Conservation (phyloP, 1,140 invertebrate species). For the Maconellicoccus hirsutus region DNA sequence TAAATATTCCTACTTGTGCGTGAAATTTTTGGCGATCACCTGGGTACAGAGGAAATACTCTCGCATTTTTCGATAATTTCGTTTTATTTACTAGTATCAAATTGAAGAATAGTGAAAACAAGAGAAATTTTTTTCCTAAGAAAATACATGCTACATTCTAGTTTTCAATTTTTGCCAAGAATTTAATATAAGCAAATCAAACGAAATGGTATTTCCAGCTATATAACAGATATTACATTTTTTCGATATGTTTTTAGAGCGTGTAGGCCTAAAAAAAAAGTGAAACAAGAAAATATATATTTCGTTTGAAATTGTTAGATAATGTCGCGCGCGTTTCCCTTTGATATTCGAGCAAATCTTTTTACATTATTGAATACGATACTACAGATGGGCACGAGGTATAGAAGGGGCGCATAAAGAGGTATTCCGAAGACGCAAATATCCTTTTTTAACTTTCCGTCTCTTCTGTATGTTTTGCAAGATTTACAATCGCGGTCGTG, state of each 20-base stretch:
- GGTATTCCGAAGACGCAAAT: too few relatives aligned
- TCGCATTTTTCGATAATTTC: neutral
- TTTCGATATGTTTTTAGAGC: neutral
- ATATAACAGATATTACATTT: neutral
- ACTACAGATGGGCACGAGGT: too few relatives aligned
- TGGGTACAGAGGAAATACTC: too few relatives aligned
- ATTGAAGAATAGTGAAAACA: too few relatives aligned
- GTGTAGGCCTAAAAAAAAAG: neutral
- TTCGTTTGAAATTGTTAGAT: conserved; percentile 4
- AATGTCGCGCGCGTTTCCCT: neutral
- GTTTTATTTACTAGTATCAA: neutral
- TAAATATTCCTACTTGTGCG: too few relatives aligned
- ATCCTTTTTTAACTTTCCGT: too few relatives aligned
- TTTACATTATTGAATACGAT: neutral
- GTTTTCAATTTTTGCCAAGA: neutral
- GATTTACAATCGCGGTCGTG: too few relatives aligned
- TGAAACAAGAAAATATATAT: neutral
- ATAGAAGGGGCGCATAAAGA: too few relatives aligned
- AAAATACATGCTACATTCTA: neutral
- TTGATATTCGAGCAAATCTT: conserved; percentile 9
- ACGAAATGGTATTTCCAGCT: neutral
- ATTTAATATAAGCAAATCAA: neutral
- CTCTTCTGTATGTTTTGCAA: too few relatives aligned
- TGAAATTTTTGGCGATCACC: too few relatives aligned
- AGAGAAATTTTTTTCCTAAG: neutral